Evolutionary conservation across 2,113 vertebrate species (phyloP), one percentile per base, ranked within the genome.

Genomic region (Leptocoma aspasia): DNA sequence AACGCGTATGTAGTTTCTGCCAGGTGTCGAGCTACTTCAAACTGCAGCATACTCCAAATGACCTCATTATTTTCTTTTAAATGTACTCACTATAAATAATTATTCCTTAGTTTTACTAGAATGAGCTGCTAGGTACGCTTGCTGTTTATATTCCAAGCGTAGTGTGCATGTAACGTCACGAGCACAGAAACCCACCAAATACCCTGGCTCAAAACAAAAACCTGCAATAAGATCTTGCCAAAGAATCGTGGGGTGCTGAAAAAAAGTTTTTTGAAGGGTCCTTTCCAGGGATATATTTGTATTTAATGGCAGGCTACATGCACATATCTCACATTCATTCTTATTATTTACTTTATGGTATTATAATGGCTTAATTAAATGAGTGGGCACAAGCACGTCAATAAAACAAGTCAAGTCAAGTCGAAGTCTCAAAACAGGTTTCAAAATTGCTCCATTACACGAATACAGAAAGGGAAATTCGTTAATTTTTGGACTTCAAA

Each of bases 61-160:
- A 98, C 97, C 97, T 98, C 98, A 98, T 97, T 98, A 98, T 98
- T 98, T 98, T 97, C 95, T 91, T 95, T 95, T 92, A 96, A 96
- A 97, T 92, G 94, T 91, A 97, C 96, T 96, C 96, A 92, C 97
- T 98, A 97, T 97, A 98, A 98, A 98, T 97, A 98, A 95, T 89
- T 95, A 92, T 97, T 96, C 94, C 93, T 97, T 96, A 90, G 69
- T 95, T 96, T 95, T 95, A 95, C 97, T 86, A 71, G 91, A 96
- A 93, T 83, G 94, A 90, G 65, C 95, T 89, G 96, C 95, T 94
- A 95, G 96, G 95, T 96, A 90, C 30, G 61, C 86, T 96, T 66
- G 93, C 94, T 96, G 90, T 95, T 97, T 94, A 91, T 89, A 93
- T 94, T 90, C 95, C 33, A n/a, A 90, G 85, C 18, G 45, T 66